Percentiles rank a stretch among this genome's conserved stretches.
These are phyloP conservation scores for Sminthurides bifidus DNA, from an alignment of 1,140 invertebrate genomes.

Conservation along the genomic window DNA sequence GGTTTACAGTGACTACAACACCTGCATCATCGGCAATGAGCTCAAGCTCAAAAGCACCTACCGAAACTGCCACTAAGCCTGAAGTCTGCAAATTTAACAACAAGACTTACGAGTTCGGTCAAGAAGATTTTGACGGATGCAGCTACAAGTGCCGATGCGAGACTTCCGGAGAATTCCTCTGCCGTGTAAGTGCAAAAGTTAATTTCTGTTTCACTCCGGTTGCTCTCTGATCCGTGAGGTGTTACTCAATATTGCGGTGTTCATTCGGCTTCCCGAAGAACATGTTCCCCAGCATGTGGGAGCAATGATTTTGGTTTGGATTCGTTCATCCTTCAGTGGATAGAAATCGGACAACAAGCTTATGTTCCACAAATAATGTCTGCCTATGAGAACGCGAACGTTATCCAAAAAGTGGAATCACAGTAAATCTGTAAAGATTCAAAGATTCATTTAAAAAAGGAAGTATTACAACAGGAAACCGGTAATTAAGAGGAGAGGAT, in stretches of 20 bases:
- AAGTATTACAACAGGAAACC: neutral
- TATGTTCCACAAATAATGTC: neutral
- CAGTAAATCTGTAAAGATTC: neutral
- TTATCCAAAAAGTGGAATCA: neutral
- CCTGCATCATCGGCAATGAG: constrained; percentile 24
- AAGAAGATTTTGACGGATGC: constrained; percentile 37
- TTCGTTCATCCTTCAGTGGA: neutral
- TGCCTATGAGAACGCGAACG: neutral
- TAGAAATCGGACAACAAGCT: neutral
- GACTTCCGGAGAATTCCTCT: constrained; percentile 35
- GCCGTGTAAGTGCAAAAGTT: constrained; percentile 31
- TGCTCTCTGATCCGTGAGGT: constrained; percentile 12
- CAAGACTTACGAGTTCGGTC: constrained; percentile 35
- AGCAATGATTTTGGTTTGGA: neutral
- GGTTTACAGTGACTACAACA: constrained; percentile 6
- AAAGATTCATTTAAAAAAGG: neutral
- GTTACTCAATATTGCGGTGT: neutral
- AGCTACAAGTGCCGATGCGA: constrained; percentile 37
- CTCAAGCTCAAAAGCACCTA: constrained; percentile 18
- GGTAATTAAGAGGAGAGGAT: no score
- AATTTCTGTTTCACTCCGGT: constrained; percentile 4
- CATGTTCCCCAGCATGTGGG: neutral
- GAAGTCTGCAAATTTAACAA: constrained; percentile 36
- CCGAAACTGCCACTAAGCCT: constrained; percentile 14
- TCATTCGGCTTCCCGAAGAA: neutral